Conservation (phyloP, 2,888 invertebrate species). For the Myopa testacea region DNA sequence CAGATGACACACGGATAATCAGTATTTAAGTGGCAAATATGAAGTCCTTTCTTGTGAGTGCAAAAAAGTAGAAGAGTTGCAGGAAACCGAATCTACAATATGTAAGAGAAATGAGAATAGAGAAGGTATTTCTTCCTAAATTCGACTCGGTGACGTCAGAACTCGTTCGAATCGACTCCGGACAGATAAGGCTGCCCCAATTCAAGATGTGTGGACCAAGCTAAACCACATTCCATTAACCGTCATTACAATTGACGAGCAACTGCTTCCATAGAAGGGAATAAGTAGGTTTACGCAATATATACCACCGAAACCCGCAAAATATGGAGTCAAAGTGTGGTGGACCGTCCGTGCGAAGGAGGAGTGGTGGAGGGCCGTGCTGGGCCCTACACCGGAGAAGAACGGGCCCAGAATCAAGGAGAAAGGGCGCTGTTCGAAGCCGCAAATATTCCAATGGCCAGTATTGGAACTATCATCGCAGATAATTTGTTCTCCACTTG, state of each 20-base stretch:
- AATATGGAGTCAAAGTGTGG: conserved; percentile 53
- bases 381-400: conserved; percentile 50
- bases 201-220: conserved; percentile 9
- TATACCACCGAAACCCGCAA: conserved; percentile 44
- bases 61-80: no score
- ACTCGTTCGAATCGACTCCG: neutral
- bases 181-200: conserved; percentile 23
- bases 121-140: conserved; percentile 2
- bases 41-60: no score
- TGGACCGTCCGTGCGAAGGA: conserved; percentile 51
- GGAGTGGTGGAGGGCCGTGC: no score
- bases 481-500: no score
- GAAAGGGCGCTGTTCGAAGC: neutral
- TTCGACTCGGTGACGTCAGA: conserved; percentile 8
- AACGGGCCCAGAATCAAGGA: neutral
- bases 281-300: conserved; percentile 51
- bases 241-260: conserved; percentile 49
- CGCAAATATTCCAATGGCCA: no score
- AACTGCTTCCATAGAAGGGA: conserved; percentile 50
- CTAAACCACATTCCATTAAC: conserved; percentile 41
- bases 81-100: no score
- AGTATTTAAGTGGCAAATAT: no score
- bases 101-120: no score
- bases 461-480: no score
- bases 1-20: no score